phyloP scores from a whole-genome alignment of 2,797 vertebrate genomes.

The Neosalanx taihuensis region DNA sequence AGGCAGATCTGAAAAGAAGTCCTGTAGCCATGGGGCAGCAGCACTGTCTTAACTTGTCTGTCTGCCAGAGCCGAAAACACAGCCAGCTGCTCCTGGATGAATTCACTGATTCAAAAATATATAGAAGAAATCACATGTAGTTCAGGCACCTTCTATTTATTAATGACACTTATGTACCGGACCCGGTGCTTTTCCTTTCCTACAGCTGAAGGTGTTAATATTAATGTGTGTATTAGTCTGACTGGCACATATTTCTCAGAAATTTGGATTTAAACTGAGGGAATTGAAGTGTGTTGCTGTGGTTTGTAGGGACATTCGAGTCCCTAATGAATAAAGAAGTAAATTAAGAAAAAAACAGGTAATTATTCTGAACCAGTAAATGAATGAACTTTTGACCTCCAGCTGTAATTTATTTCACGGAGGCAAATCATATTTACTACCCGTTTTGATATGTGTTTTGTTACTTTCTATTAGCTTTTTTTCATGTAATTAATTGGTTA shows the following conservation, averaged over 20 bases:
- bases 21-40: slow-evolving; percentile 47
- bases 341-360: slow-evolving; percentile 79
- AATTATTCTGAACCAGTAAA: slow-evolving; percentile 78
- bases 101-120: not conserved
- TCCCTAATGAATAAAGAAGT: slow-evolving; percentile 77
- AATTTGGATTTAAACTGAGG: slow-evolving; percentile 76
- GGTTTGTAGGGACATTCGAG: slow-evolving; percentile 63
- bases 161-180: not conserved
- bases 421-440: slow-evolving; percentile 61
- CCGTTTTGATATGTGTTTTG: slow-evolving; percentile 67
- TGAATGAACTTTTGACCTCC: slow-evolving; percentile 75
- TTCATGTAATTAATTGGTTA: slow-evolving; percentile 72
- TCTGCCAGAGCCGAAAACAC: slow-evolving; percentile 37
- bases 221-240: slow-evolving; percentile 57
- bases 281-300: slow-evolving; percentile 65
- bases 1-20: slow-evolving; percentile 52
- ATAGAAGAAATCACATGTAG: not conserved
- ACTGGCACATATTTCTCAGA: slow-evolving; percentile 60
- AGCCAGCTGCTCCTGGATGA: slow-evolving; percentile 17
- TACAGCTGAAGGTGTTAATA: slow-evolving; percentile 58
- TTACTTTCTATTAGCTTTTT: slow-evolving; percentile 46
- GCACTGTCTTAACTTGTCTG: slow-evolving; percentile 56
- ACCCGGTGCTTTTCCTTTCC: slow-evolving; percentile 48
- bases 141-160: not conserved
- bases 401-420: slow-evolving; percentile 75